Evolutionary conservation across 2,888 invertebrate genomes (phyloP), one percentile per base, ranked within the genome.

Genomic region (Ophioninae sp.): DNA sequence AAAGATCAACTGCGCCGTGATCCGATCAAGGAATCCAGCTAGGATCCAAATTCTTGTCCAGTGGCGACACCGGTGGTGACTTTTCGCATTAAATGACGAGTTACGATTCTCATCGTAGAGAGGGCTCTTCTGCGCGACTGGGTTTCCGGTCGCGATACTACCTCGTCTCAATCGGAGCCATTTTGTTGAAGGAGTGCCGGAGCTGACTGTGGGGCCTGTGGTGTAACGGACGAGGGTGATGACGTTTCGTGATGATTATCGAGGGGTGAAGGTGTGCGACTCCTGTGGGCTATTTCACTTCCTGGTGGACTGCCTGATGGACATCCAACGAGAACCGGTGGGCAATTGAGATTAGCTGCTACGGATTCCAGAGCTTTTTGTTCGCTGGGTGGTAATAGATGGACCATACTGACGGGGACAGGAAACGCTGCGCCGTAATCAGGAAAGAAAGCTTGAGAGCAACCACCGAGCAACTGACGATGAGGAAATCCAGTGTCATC

Each of bases 331-430:
- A 94, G 93, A 94, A 94, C 88, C 94, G 95, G 91, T 94, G 95
- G 92, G 94, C 95, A 82, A 37, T 87, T 83, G 17, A 93, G 94
- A 8, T 94, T 87, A 93, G 93, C 90, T 94, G 94, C 61, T 85
- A 94, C 92, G 93, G 96, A 91, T 94, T 94, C 87, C 93, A 94
- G 96, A 88, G 95, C 93, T 88, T 95, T 95, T 90, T 96, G 96
- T 89, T 97, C 97, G 89, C 95, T 95, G 63, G 96, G 97, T 81
- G 97, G 97, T 90, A 97, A 93, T 79, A 97, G 94, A 91, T 97
- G 97, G 85, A 97, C 94, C 97, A 97, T 97, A 91, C 96, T 96
- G 44, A 97, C 95, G 44, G 97, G 97, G 90, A 97, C 95, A 0
- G 97, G 97, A 90, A 97, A 97, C 22, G 96, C 96, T 7, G 96